phyloP scores from a whole-genome alignment of 2,888 invertebrate genomes.

The Diabrotica balteata region DNA sequence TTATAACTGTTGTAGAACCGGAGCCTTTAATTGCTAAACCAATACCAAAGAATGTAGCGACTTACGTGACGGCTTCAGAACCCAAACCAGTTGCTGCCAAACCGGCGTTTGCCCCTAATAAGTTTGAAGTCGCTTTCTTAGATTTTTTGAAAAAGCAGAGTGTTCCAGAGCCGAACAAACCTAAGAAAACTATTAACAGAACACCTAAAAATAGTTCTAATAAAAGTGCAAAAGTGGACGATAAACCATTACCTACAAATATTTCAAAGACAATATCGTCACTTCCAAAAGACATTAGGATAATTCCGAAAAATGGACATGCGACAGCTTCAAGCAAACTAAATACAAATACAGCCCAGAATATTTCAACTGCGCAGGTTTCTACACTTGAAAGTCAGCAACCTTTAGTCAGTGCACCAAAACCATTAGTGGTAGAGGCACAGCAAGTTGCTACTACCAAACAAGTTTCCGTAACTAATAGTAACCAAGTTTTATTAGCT shows the following conservation, averaged over 20 bases:
- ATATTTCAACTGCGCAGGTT: background rate
- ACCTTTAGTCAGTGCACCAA: background rate
- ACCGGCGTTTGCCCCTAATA: background rate
- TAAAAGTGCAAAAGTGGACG: no score
- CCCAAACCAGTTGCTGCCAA: slow-evolving; percentile 1
- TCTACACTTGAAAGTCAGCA: background rate
- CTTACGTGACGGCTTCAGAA: background rate
- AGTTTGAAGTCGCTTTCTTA: slow-evolving; percentile 46
- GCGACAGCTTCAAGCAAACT: background rate
- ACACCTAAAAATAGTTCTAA: background rate
- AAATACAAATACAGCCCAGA: background rate
- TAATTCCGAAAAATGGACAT: background rate
- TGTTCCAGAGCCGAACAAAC: background rate
- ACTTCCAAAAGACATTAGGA: slow-evolving; percentile 27
- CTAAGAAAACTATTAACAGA: background rate
- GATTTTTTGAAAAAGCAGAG: slow-evolving; percentile 40
- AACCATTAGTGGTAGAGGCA: background rate
- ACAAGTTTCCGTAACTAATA: background rate
- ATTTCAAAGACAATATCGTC: slow-evolving; percentile 25
- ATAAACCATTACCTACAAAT: slow-evolving; percentile 9
- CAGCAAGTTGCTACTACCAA: background rate
- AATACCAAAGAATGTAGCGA: slow-evolving; percentile 13
- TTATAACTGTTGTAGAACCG: slow-evolving; percentile 44
- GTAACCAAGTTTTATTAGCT: background rate
- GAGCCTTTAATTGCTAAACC: slow-evolving; percentile 32